A percentile compares a stretch with the other conserved stretches of the same genome.
phyloP scores from a whole-genome alignment of 2,113 vertebrate species.

The Crotalus helleri region DNA sequence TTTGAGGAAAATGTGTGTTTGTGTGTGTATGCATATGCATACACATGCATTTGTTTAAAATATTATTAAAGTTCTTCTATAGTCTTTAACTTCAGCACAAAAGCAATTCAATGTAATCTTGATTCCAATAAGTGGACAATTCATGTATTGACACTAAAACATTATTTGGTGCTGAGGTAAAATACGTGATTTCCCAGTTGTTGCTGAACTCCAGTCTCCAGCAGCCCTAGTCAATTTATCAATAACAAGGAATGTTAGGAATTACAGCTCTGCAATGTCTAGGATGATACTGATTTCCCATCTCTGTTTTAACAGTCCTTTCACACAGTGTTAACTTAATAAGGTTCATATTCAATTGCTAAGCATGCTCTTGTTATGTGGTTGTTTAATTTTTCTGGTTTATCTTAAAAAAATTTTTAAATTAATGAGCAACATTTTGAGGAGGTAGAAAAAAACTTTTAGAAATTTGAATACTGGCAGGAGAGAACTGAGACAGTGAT shows the following conservation, averaged over 20 bases:
- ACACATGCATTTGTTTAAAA: not conserved
- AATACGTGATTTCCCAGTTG: not conserved
- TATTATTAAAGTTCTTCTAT: not conserved
- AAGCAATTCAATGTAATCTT: not conserved
- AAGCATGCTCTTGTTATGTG: not conserved
- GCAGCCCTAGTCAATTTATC: not conserved
- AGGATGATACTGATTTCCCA: not conserved
- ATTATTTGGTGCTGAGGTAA: not conserved
- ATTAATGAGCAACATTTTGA: not conserved
- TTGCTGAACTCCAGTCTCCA: not conserved
- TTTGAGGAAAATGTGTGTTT: not conserved
- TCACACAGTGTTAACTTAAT: not conserved
- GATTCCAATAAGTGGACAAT: not conserved
- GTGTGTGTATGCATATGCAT: not conserved
- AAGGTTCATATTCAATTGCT: not conserved
- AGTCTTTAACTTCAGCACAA: not conserved
- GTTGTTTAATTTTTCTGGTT: not conserved
- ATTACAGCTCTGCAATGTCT: not conserved
- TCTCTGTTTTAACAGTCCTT: not conserved
- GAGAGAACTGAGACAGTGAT: not conserved
- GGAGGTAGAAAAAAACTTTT: not conserved
- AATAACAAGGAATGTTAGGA: not conserved
- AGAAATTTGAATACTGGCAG: not conserved
- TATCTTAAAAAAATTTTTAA: not conserved
- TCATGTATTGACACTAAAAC: not conserved